These are phyloP conservation scores for Phasianus colchicus DNA, from an alignment of 2,113 vertebrate genomes.

Conservation along the genomic window DNA sequence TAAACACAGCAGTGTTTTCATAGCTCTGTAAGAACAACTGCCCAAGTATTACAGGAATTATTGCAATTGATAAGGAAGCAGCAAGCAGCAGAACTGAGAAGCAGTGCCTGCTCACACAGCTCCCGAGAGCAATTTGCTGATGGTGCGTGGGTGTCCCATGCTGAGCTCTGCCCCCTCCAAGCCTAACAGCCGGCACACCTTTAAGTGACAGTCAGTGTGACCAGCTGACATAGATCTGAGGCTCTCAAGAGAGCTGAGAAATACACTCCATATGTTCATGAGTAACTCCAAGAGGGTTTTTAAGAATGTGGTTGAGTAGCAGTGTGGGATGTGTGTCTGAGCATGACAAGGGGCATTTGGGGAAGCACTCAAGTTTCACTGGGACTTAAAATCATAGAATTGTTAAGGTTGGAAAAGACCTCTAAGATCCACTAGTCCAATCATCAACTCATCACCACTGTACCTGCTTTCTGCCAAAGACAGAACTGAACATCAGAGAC, in stretches of 20 bases:
- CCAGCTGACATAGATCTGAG: not conserved
- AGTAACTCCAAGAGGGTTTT: not conserved
- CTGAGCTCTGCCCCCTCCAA: not conserved
- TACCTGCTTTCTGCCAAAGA: no score
- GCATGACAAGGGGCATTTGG: not conserved
- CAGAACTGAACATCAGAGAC: no score
- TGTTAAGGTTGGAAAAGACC: no score
- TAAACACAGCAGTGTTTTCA: not conserved
- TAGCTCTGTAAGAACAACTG: not conserved
- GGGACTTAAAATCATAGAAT: not conserved
- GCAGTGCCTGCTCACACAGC: not conserved
- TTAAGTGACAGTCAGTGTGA: constrained; percentile 38
- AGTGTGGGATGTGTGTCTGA: fast-evolving
- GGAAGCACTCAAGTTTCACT: not conserved
- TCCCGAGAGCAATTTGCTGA: fast-evolving
- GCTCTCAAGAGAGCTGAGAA: constrained; percentile 39
- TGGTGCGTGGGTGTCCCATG: not conserved
- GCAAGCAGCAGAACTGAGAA: not conserved
- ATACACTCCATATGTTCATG: not conserved
- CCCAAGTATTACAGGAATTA: not conserved
- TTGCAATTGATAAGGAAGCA: not conserved
- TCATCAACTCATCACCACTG: no score
- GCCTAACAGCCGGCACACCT: constrained; percentile 29
- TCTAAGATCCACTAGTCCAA: no score
- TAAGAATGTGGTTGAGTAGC: not conserved